phyloP scores from a whole-genome alignment of 2,888 invertebrate species.

The Drosophila prostipennis region DNA sequence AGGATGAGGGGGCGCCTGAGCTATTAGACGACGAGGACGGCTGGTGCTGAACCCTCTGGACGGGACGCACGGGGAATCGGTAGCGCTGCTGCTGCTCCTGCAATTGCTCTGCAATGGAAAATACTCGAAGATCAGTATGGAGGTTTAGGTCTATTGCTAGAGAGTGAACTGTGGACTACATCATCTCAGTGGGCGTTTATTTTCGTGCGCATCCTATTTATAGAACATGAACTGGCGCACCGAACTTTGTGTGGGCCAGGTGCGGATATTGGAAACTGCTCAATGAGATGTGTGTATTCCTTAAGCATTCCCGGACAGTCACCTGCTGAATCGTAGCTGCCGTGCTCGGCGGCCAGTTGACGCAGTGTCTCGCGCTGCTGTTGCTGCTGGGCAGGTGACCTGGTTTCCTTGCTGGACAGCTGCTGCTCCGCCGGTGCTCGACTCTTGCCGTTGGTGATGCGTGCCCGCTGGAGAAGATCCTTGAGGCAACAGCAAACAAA shows the following conservation, averaged over 20 bases:
- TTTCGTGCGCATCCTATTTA: slow-evolving; percentile 59
- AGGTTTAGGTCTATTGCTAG: slow-evolving; percentile 11
- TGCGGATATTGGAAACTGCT: slow-evolving; percentile 26
- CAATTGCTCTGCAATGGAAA: slow-evolving; percentile 60
- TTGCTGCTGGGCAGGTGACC: slow-evolving; percentile 34
- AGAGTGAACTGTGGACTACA: slow-evolving; percentile 59
- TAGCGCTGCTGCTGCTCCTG: slow-evolving; percentile 83
- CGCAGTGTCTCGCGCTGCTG: slow-evolving; percentile 57
- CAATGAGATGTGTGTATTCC: slow-evolving; percentile 14
- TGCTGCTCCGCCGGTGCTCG: slow-evolving; percentile 31
- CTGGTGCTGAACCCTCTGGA: slow-evolving; percentile 79
- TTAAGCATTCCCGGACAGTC: slow-evolving; percentile 10
- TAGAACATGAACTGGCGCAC: slow-evolving; percentile 75
- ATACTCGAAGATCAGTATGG: slow-evolving; percentile 30
- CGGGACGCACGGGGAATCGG: slow-evolving; percentile 83
- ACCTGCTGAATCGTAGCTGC: slow-evolving; percentile 64
- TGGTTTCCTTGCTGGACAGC: slow-evolving; percentile 28
- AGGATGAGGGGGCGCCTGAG: slow-evolving; percentile 9
- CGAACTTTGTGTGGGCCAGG: slow-evolving; percentile 40
- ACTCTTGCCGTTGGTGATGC: slow-evolving; percentile 58
- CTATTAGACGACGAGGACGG: slow-evolving; percentile 45
- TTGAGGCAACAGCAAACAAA: slow-evolving; percentile 68
- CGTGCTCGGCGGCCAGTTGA: slow-evolving; percentile 61
- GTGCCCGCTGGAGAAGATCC: slow-evolving; percentile 77
- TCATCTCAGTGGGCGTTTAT: slow-evolving; percentile 66